Percentiles rank a stretch among this genome's conserved stretches.
phyloP scores from a whole-genome alignment of 2,797 vertebrate genomes.

The Calcarius lapponicus region DNA sequence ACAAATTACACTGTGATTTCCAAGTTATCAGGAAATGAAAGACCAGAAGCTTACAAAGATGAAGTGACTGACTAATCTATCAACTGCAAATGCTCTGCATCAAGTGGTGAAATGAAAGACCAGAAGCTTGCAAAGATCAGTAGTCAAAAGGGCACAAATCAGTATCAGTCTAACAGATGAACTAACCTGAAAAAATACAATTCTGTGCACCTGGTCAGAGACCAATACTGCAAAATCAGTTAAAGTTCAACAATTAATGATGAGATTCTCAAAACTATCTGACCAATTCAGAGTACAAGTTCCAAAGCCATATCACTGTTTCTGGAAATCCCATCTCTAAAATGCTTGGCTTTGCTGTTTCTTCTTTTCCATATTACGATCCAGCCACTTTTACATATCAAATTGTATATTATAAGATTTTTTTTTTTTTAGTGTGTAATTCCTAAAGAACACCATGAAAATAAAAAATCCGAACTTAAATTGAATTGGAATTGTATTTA shows the following conservation, averaged over 20 bases:
- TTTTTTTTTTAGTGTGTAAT: neutral
- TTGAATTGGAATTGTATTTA: neutral
- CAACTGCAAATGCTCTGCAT: neutral
- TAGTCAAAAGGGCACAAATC: constrained; percentile 1
- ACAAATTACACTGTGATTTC: neutral
- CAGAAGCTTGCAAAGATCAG: too few species aligned
- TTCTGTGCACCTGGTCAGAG: neutral
- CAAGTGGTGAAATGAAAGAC: neutral
- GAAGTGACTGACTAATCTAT: neutral
- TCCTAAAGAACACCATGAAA: neutral
- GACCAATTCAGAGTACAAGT: neutral
- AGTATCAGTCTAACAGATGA: neutral
- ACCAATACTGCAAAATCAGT: neutral
- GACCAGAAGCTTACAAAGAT: neutral
- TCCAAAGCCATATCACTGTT: neutral
- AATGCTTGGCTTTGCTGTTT: neutral
- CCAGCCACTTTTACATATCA: neutral
- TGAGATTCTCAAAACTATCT: neutral
- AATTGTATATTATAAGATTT: neutral
- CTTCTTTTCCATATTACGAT: constrained; percentile 14
- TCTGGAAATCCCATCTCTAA: neutral
- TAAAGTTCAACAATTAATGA: neutral
- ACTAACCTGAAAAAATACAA: neutral
- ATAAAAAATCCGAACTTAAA: constrained; percentile 35
- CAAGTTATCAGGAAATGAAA: neutral